Evolutionary conservation across 2,113 vertebrate genomes (phyloP).

Genomic region (Pandion haliaetus): DNA sequence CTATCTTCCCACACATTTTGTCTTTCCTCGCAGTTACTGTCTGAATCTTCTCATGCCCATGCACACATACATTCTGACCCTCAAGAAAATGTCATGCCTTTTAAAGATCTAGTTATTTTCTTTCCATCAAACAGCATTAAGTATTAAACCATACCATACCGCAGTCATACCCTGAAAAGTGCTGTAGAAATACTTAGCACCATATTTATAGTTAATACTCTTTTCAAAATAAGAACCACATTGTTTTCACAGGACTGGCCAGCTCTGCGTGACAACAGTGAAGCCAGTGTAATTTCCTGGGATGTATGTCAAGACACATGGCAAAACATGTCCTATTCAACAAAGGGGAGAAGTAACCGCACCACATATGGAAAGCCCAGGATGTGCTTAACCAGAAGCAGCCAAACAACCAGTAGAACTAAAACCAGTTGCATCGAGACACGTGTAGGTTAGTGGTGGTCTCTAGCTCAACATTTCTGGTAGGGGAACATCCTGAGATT

Average conservation of each 20-base stretch:
- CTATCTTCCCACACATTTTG: background rate
- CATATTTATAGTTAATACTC: background rate
- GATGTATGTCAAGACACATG: background rate
- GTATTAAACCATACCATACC: background rate
- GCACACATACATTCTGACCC: background rate
- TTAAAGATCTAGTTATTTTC: background rate
- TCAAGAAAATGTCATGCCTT: background rate
- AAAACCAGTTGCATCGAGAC: background rate
- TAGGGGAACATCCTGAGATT: background rate
- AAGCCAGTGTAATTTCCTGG: background rate
- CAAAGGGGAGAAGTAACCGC: background rate
- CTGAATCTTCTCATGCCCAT: background rate
- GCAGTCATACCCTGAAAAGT: background rate
- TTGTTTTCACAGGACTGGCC: background rate
- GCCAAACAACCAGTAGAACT: background rate
- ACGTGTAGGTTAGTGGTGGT: background rate
- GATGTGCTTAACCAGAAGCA: background rate
- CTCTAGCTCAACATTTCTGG: background rate
- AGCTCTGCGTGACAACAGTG: background rate
- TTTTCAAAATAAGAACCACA: background rate
- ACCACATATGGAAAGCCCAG: background rate
- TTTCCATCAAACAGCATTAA: background rate
- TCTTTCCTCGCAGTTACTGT: background rate
- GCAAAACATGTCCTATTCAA: background rate
- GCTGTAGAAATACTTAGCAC: background rate